Conservation (phyloP, 2,888 invertebrate genomes). For the Lycia hirtaria region DNA sequence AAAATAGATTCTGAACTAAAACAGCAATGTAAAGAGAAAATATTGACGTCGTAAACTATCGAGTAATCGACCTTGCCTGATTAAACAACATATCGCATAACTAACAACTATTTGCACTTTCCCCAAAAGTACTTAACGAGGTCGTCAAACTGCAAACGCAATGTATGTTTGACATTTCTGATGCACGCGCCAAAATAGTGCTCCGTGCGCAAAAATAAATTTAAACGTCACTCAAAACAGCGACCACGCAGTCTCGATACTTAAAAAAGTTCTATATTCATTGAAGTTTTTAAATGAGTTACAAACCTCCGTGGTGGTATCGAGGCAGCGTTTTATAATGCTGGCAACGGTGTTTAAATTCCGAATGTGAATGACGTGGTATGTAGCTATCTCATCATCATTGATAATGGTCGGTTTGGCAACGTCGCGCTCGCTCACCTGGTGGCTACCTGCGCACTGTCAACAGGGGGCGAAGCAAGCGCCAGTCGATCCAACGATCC, state of each 20-base stretch:
- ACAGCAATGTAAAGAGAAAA: constrained; percentile 30
- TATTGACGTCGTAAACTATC: constrained; percentile 21
- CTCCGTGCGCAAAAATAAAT: constrained; percentile 44
- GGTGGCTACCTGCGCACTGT: constrained; percentile 81
- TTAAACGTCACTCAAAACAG: constrained; percentile 32
- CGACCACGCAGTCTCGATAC: constrained; percentile 47
- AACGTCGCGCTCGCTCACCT: constrained; percentile 84
- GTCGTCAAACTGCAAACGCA: constrained; percentile 54
- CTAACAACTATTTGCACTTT: constrained; percentile 57
- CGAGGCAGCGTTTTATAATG: constrained; percentile 62
- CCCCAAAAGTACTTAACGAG: constrained; percentile 51
- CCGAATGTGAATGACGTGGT: constrained; percentile 58
- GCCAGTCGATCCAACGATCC: constrained; percentile 75
- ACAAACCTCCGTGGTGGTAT: constrained; percentile 43
- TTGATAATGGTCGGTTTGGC: constrained; percentile 83
- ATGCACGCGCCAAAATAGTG: constrained; percentile 39
- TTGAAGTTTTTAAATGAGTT: constrained; percentile 50
- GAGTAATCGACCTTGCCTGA: constrained; percentile 38
- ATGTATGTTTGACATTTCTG: constrained; percentile 47
- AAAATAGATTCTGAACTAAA: neutral
- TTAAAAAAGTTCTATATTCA: constrained; percentile 50
- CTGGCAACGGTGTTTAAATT: constrained; percentile 68
- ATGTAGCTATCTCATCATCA: constrained; percentile 80
- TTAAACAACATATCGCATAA: constrained; percentile 46
- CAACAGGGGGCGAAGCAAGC: constrained; percentile 76